Evolutionary conservation across 2,888 invertebrate species (phyloP), one percentile per base, ranked within the genome.

Genomic region (Andrena bicolor): DNA sequence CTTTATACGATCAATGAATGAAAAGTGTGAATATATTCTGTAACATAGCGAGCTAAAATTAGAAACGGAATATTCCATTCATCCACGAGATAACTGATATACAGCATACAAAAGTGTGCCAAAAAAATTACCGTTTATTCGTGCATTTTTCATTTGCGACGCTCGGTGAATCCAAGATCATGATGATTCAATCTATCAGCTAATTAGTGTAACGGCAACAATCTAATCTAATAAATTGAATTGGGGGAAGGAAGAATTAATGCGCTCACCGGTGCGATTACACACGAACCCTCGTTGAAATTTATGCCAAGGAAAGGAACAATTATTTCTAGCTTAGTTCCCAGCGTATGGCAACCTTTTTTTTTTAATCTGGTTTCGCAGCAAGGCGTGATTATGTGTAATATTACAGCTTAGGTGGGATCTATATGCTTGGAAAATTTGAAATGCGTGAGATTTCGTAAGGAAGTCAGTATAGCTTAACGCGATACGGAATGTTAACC

Each of bases 401-500:
- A 73, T 65, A 60, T 71, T 64, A 64, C 20, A 41, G 30, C 26
- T n/a, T 8, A n/a, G n/a, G 3, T 58, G 30, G 65, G 7, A 49
- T 69, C 26, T 58, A 48, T 60, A 23, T 35, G 61, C 2, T 53
- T 64, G 30, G 70, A 78, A 66, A 60, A 35, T 64, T 53, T 65
- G 49, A 66, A 51, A 56, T 23, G 35, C 26, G 30, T 8, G 32
- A 28, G 49, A 41, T 77, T 78, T 80, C 51, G 75, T 60, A 80
- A 86, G 68, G 53, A 20, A 26, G 49, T 7, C 60, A 7, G 16
- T 56, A 30, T n/a, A 16, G 16, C 6, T 58, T 48, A 61, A 73
- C 49, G 61, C 23, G n/a, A 64, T 64, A 69, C 26, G 56, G 76
- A 82, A 83, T 70, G 66, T 80, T 23, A 53, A 77, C n/a, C 16